A percentile compares a stretch with the other conserved stretches of the same genome.
These are phyloP conservation scores for Bucorvus abyssinicus DNA, from an alignment of 2,797 vertebrate species.

Conservation along the genomic window DNA sequence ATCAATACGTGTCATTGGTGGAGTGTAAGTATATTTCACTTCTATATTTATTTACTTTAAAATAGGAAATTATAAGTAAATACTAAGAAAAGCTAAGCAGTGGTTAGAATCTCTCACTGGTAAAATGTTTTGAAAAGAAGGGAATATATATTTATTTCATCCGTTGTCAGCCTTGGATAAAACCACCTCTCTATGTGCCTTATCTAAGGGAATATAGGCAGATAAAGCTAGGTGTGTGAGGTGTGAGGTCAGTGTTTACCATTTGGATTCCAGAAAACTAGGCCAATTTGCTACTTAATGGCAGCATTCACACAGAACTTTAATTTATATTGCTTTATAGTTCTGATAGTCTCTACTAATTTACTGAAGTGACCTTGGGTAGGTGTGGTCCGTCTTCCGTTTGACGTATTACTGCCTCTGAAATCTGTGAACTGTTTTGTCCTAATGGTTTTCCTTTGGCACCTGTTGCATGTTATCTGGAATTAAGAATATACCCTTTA, in stretches of 20 bases:
- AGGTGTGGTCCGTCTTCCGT: background rate
- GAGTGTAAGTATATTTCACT: slow-evolving; percentile 79
- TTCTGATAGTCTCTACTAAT: background rate
- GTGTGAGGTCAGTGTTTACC: background rate
- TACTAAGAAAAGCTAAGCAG: background rate
- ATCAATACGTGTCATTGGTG: slow-evolving; percentile 82
- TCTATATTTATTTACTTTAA: background rate
- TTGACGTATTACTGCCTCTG: background rate
- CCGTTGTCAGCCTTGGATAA: background rate
- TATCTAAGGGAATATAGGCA: background rate
- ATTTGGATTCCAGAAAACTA: background rate
- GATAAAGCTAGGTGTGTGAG: background rate
- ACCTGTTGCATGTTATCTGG: background rate
- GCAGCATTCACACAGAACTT: background rate
- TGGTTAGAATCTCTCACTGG: background rate
- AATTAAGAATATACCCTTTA: background rate
- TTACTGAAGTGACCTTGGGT: background rate
- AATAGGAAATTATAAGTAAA: background rate
- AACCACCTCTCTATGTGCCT: background rate
- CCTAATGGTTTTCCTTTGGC: background rate
- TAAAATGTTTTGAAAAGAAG: background rate
- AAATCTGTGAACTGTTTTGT: background rate
- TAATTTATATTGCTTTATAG: background rate
- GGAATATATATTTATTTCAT: background rate
- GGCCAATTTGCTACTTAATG: background rate